These are phyloP conservation scores for Cotesia vestalis DNA, from an alignment of 1,140 invertebrate species.

Conservation along the genomic window DNA sequence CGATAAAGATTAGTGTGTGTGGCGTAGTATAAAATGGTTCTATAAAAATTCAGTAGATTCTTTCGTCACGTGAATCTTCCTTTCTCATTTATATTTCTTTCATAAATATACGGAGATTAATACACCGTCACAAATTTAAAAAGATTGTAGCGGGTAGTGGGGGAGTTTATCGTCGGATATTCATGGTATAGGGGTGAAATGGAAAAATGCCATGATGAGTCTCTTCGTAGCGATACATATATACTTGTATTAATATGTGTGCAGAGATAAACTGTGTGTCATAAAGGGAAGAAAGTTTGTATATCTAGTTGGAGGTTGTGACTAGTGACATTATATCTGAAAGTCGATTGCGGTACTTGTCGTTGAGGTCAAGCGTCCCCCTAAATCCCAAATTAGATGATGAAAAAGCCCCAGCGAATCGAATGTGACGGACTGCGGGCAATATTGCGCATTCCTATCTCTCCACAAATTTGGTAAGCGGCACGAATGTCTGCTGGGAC, in stretches of 20 bases:
- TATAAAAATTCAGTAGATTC: constrained; percentile 20
- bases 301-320: neutral
- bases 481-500: constrained; percentile 27
- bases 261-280: neutral
- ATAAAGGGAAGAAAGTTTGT: constrained; percentile 7
- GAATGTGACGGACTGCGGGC: constrained; percentile 55
- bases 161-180: constrained; percentile 49
- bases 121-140: constrained; percentile 58
- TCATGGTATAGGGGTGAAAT: constrained; percentile 28
- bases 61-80: neutral
- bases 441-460: constrained; percentile 56
- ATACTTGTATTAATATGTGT: neutral
- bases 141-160: constrained; percentile 43
- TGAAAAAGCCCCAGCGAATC: constrained; percentile 44
- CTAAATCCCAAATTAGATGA: neutral
- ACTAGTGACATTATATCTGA: constrained; percentile 2
- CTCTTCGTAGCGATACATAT: no score
- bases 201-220: constrained; percentile 10
- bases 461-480: constrained; percentile 50
- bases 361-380: neutral
- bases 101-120: constrained; percentile 61
- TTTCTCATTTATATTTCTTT: constrained; percentile 4
- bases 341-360: neutral
- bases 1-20: neutral
- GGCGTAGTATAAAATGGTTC: constrained; percentile 4